A percentile compares a stretch with the other conserved stretches of the same genome.
Evolutionary conservation across 1,140 invertebrate species (phyloP).

Genomic region (Ceratoteleas bidentatus): DNA sequence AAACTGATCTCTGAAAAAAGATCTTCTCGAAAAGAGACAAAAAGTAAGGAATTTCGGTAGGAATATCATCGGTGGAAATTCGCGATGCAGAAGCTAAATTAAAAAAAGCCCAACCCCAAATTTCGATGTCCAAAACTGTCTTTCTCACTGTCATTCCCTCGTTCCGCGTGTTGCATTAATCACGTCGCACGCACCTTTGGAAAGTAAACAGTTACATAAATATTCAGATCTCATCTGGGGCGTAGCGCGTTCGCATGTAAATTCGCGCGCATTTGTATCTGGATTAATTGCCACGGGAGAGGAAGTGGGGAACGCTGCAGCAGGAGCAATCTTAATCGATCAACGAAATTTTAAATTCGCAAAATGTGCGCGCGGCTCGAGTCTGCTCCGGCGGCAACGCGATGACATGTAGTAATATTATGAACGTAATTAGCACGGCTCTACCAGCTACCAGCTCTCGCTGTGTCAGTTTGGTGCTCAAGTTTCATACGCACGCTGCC

Average conservation of each 20-base stretch:
- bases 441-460: constrained; percentile 40
- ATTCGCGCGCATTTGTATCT: constrained; percentile 6
- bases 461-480: constrained; percentile 66
- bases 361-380: constrained; percentile 36
- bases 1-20: too few relatives aligned
- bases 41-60: too few relatives aligned
- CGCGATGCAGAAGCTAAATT: too few relatives aligned
- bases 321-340: constrained; percentile 24
- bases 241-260: constrained; percentile 2
- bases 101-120: too few relatives aligned
- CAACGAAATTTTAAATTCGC: constrained; percentile 47
- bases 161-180: too few relatives aligned
- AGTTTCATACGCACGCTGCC: constrained; percentile 68
- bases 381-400: constrained; percentile 31
- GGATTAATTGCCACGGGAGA: constrained; percentile 13
- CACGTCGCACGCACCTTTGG: too few relatives aligned
- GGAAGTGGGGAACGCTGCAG: neutral
- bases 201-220: too few relatives aligned
- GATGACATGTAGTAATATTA: constrained; percentile 67
- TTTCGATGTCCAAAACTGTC: too few relatives aligned
- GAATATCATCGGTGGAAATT: too few relatives aligned
- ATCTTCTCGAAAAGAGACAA: too few relatives aligned
- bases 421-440: constrained; percentile 61
- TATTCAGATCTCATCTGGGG: constrained; percentile 7
- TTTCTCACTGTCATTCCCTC: too few relatives aligned